Percentiles rank a stretch among this genome's conserved stretches.
Conservation (phyloP, 2,113 vertebrate species). For the Hemiscyllium ocellatum region DNA sequence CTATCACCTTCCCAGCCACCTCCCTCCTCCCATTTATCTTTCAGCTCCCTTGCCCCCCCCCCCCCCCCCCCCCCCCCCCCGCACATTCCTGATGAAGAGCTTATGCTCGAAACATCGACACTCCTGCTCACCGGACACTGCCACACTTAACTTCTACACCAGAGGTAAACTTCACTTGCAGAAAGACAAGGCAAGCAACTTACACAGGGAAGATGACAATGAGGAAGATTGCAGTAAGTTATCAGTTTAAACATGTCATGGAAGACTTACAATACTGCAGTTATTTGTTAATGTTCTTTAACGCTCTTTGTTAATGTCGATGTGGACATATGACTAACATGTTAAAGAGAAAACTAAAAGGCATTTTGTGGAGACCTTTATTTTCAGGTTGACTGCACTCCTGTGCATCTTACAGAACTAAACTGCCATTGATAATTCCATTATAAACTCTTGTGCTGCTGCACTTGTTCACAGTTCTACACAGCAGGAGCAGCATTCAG, state of each 20-base stretch:
- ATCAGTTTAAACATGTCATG: neutral
- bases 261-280: neutral
- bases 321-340: neutral
- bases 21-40: too few species aligned
- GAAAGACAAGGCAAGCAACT: neutral
- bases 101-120: too few species aligned
- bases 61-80: too few species aligned
- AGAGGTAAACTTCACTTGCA: neutral
- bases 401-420: slow-evolving; percentile 5
- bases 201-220: neutral
- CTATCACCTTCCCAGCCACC: too few species aligned
- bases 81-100: too few species aligned
- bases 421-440: slow-evolving; percentile 7
- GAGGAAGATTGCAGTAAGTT: neutral
- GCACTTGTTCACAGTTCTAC: slow-evolving; percentile 32
- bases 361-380: neutral
- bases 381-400: slow-evolving; percentile 21
- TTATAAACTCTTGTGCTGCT: slow-evolving; percentile 4
- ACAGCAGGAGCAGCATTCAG: slow-evolving; percentile 51
- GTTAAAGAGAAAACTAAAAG: neutral
- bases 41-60: too few species aligned
- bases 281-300: neutral
- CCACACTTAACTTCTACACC: neutral
- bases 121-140: neutral
- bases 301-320: neutral